phyloP scores from a whole-genome alignment of 2,113 vertebrate genomes.

The Larimichthys crocea region DNA sequence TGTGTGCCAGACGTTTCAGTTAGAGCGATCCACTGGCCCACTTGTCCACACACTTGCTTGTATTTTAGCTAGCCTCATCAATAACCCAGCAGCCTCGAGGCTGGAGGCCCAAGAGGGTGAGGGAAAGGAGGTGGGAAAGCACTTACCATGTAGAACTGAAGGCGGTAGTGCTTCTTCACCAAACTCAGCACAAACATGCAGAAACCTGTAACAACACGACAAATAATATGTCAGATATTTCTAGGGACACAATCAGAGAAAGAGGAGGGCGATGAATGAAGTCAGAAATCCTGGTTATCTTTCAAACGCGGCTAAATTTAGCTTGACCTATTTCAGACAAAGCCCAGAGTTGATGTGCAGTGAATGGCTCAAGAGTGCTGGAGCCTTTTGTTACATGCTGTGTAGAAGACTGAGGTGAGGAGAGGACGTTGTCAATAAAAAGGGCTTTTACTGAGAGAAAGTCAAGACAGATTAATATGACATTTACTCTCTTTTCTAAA shows the following conservation, averaged over 20 bases:
- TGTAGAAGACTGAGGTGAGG: background rate
- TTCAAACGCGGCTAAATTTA: constrained; percentile 49
- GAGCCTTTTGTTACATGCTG: background rate
- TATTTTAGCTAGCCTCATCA: constrained; percentile 30
- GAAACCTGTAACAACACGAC: constrained; percentile 85
- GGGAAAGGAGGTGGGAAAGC: background rate
- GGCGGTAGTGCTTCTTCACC: constrained; percentile 99
- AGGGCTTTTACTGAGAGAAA: background rate
- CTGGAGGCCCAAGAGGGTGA: no score
- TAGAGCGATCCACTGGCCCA: background rate
- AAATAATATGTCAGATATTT: background rate
- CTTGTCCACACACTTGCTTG: constrained; percentile 9
- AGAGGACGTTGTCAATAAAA: background rate
- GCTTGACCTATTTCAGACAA: constrained; percentile 48
- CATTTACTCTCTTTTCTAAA: background rate
- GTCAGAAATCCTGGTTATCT: constrained; percentile 30
- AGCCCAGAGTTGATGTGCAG: constrained; percentile 21
- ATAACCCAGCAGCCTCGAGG: constrained; percentile 51
- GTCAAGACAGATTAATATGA: no score
- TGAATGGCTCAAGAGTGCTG: background rate
- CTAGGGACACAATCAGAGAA: background rate
- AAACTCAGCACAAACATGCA: constrained; percentile 99
- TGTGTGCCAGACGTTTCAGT: background rate
- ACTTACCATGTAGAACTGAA: constrained; percentile 99
- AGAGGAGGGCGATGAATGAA: constrained; percentile 13